Evolutionary conservation across 2,888 invertebrate species (phyloP), one percentile per base, ranked within the genome.

Genomic region (Anoplius nigerrimus): DNA sequence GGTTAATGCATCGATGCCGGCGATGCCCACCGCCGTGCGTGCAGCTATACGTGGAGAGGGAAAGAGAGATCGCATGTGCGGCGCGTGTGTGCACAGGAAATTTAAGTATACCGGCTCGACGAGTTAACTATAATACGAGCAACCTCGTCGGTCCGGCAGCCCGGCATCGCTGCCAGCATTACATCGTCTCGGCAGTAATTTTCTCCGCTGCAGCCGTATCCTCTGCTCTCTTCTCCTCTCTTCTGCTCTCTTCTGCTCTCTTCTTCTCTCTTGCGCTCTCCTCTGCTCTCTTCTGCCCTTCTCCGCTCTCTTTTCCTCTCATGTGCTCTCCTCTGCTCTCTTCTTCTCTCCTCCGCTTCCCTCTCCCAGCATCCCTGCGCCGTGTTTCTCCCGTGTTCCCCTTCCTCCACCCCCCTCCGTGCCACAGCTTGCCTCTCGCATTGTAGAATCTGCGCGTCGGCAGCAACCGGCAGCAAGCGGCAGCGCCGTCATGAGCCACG

Each of bases 61-160:
- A n/a, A n/a, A n/a, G n/a, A 15, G 48, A 48, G n/a, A 48, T 34
- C 56, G 20, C 21, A 42, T 42, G 56, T 21, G 34, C 43, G 43
- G 34, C 56, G 21, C 56, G 43, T 56, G 56, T 42, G 56, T 43
- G 56, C 43, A 56, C 34, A 56, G 56, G 21, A 56, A 56, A 56
- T 56, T 56, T 56, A 56, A 56, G 56, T 56, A 56, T 54, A 75
- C 65, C 69, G 64, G 75, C 63, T 66, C 53, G 54, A 65, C 71
- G 64, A 59, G 75, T 75, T 65, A 63, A 66, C 60, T 62, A 76
- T 72, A 74, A 77, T 71, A 62, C 68, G 74, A 66, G 70, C 62
- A 71, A 62, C 16, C 54, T 61, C 63, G 60, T 51, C 20, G 51
- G 34, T 34, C 34, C 34, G 11, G 34, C 34, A 48, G 48, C 48